These are phyloP conservation scores for Myotis daubentonii DNA, from an alignment of 2,797 vertebrate genomes.

Conservation along the genomic window DNA sequence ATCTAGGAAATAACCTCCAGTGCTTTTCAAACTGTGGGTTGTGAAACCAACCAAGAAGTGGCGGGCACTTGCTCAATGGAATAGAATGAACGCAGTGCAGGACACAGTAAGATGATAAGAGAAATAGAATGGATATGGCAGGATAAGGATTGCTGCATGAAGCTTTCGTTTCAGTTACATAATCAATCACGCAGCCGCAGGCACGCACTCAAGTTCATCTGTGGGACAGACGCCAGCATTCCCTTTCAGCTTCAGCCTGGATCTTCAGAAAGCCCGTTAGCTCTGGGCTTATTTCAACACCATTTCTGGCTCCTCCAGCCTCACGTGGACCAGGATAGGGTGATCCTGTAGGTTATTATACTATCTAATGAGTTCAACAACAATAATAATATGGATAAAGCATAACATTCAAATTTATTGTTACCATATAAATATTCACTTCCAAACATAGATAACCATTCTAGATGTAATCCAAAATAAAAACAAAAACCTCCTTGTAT, in stretches of 20 bases:
- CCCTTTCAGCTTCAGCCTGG: neutral
- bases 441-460: neutral
- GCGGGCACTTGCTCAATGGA: too few relatives aligned
- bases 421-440: too few relatives aligned
- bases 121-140: accelerated
- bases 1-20: too few relatives aligned
- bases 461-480: too few relatives aligned
- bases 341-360: neutral
- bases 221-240: neutral
- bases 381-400: neutral
- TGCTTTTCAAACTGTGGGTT: neutral
- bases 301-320: neutral
- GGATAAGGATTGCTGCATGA: neutral
- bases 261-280: neutral
- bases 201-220: neutral
- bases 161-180: neutral
- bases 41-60: neutral
- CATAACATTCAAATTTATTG: neutral
- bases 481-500: neutral
- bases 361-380: neutral
- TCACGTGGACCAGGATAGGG: neutral
- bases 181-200: neutral
- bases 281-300: neutral
- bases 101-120: neutral
- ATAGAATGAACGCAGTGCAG: neutral